Evolutionary conservation across 1,140 invertebrate species (phyloP).

Genomic region (Brachionus koreanus): DNA sequence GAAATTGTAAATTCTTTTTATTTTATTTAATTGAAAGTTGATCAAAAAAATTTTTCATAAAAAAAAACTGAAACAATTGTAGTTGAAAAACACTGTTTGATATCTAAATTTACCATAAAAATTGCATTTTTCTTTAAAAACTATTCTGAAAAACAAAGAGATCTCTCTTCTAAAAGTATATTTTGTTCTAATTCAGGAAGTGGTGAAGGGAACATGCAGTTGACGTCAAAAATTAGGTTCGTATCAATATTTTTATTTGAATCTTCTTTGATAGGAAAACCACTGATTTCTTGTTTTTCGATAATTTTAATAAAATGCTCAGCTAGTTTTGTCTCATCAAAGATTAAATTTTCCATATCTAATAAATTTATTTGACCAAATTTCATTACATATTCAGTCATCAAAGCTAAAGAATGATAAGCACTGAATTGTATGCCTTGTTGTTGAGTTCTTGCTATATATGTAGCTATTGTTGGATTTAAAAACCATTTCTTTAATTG

Average conservation of each 20-base stretch:
- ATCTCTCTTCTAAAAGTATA: too few species aligned
- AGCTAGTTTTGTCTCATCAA: background rate
- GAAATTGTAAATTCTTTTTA: too few species aligned
- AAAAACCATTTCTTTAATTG: background rate
- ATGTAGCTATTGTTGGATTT: background rate
- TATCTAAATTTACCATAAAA: too few species aligned
- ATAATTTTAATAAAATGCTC: background rate
- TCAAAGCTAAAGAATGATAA: background rate
- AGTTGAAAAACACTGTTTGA: too few species aligned
- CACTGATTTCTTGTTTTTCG: background rate
- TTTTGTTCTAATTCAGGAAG: too few species aligned
- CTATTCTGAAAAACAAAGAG: too few species aligned
- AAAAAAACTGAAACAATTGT: too few species aligned
- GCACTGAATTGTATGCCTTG: background rate
- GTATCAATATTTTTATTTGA: background rate
- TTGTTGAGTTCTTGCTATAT: background rate
- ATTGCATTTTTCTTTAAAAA: too few species aligned
- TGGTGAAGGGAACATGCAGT: too few species aligned
- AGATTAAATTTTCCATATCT: background rate
- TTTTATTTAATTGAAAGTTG: too few species aligned
- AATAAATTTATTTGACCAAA: background rate
- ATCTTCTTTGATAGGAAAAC: background rate
- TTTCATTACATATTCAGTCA: background rate
- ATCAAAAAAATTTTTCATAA: too few species aligned
- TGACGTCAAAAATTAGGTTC: too few species aligned